Evolutionary conservation across 2,797 vertebrate species (phyloP).

Genomic region (Zalophus californianus): DNA sequence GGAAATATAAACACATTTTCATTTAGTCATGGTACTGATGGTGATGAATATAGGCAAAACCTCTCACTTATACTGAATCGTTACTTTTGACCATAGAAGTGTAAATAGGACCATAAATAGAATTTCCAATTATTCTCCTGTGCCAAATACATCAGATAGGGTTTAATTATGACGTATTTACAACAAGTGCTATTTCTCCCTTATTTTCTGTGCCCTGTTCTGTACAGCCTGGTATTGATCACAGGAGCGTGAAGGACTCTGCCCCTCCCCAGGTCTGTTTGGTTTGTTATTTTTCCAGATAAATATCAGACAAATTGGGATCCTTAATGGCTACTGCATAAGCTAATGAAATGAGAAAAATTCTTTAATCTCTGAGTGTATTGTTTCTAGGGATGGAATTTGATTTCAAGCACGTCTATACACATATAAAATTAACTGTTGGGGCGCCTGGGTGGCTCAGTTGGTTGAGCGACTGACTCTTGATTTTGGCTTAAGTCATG

Average conservation of each 20-base stretch:
- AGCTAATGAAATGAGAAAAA: constrained; percentile 24
- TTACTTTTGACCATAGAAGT: constrained; percentile 68
- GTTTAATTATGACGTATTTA: constrained; percentile 64
- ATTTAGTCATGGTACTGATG: constrained; percentile 49
- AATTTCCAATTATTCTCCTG: constrained; percentile 65
- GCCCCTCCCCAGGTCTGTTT: not conserved
- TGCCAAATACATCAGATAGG: constrained; percentile 55
- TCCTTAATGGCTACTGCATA: constrained; percentile 30
- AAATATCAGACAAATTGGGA: constrained; percentile 38
- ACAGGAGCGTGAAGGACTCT: not conserved
- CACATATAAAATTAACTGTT: not conserved
- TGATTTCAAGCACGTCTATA: not conserved
- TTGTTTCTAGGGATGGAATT: constrained; percentile 57
- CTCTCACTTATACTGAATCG: constrained; percentile 57
- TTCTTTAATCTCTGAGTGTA: not conserved
- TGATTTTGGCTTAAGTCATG: not conserved
- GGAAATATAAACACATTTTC: constrained; percentile 59
- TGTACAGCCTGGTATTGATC: not conserved
- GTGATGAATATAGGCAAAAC: constrained; percentile 60
- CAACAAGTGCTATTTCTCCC: constrained; percentile 46
- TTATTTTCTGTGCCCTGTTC: constrained; percentile 32
- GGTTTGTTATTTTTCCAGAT: constrained; percentile 50
- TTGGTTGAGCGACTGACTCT: not conserved
- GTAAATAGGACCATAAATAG: constrained; percentile 68
- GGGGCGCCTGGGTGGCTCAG: not conserved